These are phyloP conservation scores for Acyrthosiphon pisum DNA, from an alignment of 1,140 invertebrate species.

Conservation along the genomic window DNA sequence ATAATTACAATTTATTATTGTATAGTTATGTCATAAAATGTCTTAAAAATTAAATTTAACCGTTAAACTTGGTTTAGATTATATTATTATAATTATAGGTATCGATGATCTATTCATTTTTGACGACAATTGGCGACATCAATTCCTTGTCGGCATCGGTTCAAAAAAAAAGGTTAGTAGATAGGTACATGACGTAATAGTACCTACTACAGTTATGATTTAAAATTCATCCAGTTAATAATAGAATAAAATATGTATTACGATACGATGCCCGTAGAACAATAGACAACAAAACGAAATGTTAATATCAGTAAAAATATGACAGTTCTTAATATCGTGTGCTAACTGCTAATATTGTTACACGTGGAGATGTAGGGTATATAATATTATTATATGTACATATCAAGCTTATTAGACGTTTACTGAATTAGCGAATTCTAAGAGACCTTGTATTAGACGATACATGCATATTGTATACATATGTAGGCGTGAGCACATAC, in stretches of 20 bases:
- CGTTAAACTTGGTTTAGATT: neutral
- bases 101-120: neutral
- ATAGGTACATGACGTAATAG: neutral
- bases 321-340: neutral
- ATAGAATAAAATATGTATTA: neutral
- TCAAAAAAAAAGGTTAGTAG: neutral
- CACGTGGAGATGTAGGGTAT: neutral
- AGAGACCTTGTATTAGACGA: constrained; percentile 40
- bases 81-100: neutral
- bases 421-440: constrained; percentile 33
- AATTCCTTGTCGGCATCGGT: neutral
- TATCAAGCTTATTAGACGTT: neutral
- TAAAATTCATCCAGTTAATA: neutral
- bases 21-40: neutral
- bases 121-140: neutral
- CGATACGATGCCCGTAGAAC: neutral
- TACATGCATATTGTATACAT: neutral
- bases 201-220: neutral
- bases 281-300: neutral
- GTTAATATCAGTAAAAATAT: neutral
- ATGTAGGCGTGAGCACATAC: neutral
- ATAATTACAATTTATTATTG: neutral
- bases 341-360: neutral
- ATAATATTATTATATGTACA: neutral
- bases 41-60: neutral